These are phyloP conservation scores for Zosterops pallidus DNA, from an alignment of 2,113 vertebrate species.

Conservation along the genomic window DNA sequence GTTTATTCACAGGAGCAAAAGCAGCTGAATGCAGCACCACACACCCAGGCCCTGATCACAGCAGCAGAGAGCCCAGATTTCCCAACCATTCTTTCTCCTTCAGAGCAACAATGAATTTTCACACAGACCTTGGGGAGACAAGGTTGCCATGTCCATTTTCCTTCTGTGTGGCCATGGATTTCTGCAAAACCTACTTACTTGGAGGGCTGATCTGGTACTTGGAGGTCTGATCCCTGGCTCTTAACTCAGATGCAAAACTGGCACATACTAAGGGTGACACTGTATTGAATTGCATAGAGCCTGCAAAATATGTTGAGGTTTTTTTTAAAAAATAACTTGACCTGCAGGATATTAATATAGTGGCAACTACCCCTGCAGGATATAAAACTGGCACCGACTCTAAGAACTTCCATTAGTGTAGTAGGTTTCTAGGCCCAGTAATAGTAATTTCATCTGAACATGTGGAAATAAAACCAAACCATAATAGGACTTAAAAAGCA, in stretches of 20 bases:
- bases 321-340: slow-evolving; percentile 57
- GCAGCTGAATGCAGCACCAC: not conserved
- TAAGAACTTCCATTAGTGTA: slow-evolving; percentile 61
- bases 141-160: not conserved
- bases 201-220: slow-evolving; percentile 40
- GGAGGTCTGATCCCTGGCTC: slow-evolving; percentile 38
- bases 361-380: slow-evolving; percentile 57
- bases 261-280: slow-evolving; percentile 17
- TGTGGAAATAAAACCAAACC: slow-evolving; percentile 73
- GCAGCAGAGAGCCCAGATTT: not conserved
- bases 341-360: slow-evolving; percentile 73
- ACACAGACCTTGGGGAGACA: not conserved
- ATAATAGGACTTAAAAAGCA: slow-evolving; percentile 68
- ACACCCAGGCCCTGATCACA: fast-evolving
- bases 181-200: not conserved
- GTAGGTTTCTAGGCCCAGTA: slow-evolving; percentile 29
- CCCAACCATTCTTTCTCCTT: not conserved
- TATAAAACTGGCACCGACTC: slow-evolving; percentile 49
- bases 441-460: slow-evolving; percentile 70
- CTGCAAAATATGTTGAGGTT: slow-evolving; percentile 33
- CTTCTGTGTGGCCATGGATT: not conserved
- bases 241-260: slow-evolving; percentile 19
- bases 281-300: slow-evolving; percentile 47
- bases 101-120: not conserved
- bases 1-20: not conserved